Base-by-base conservation (phyloP, 2,797 vertebrate species). In the Semaprochilodus insignis region DNA sequence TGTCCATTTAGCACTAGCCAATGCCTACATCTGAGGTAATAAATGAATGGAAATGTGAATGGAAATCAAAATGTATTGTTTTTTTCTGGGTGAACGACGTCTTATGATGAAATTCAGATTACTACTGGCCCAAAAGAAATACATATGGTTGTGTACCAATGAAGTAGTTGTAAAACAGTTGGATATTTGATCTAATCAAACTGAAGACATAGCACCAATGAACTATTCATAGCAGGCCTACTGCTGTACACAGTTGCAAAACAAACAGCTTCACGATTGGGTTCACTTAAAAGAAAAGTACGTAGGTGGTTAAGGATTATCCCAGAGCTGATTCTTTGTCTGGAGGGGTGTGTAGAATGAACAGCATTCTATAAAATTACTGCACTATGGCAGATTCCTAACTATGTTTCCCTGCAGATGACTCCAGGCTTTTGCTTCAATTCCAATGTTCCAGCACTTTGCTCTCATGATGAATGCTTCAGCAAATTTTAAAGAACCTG, bases 281-380 rank as follows among this genome's bases (percentile, higher is more conserved):
- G 21, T 0, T 44, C 2, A 44, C 48, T 19, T 17, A 6, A 17
- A 25, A 17, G n/a, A n/a, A 25, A 52, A 52, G 44, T 27, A 55
- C 31, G 52, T 31, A 31, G 31, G 27, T 34, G 27, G 72, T 57
- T 57, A 57, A 36, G 31, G 27, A 57, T 36, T 57, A 57, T 15
- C 36, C 17, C 67, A 66, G 25, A 31, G 25, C 34, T 59, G 11
- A 59, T n/a, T 74, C 27, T 57, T 55, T 74, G 25, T 74, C 25
- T 57, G 27, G 48, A 40, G 54, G 40, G 44, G 51, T 57, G 80
- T 74, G 80, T 40, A 74, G 25, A 78, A 31, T 63, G 27, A 19
- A 48, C 54, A 74, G 7, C 72, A 59, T 34, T 59, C 27, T 57
- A 59, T 74, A 19, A 59, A 74, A 40, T 57, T 48, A 13, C 44